A percentile compares a stretch with the other conserved stretches of the same genome.
These are phyloP conservation scores for Heptranchias perlo DNA, from an alignment of 2,113 vertebrate genomes.

Conservation along the genomic window DNA sequence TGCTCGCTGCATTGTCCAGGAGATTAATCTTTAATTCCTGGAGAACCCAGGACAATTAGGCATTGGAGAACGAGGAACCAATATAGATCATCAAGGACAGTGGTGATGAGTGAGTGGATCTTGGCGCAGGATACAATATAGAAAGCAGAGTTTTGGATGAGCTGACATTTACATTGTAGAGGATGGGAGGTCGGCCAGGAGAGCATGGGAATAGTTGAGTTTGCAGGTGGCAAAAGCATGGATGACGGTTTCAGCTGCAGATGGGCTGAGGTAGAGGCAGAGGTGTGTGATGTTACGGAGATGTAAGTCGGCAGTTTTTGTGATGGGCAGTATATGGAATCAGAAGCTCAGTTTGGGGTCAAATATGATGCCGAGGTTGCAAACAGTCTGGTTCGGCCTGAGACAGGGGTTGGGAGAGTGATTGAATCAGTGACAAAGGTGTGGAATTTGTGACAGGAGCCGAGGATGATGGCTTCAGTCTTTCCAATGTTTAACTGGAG, in stretches of 20 bases:
- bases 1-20: too few species aligned
- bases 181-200: neutral
- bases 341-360: too few species aligned
- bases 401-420: neutral
- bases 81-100: too few species aligned
- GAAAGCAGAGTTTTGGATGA: too few species aligned
- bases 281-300: neutral
- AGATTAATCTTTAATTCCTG: too few species aligned
- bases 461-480: neutral
- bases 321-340: neutral
- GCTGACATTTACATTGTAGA: too few species aligned
- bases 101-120: too few species aligned
- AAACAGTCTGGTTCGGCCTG: neutral
- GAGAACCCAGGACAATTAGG: too few species aligned
- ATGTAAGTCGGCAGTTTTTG: neutral
- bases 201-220: neutral
- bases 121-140: too few species aligned
- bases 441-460: neutral
- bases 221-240: neutral
- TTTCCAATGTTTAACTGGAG: neutral
- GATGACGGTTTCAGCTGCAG: neutral
- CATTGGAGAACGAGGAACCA: too few species aligned
- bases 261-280: neutral
- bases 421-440: neutral
- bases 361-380: neutral